These are phyloP conservation scores for Ceratina calcarata DNA, from an alignment of 1,140 invertebrate species.

Conservation along the genomic window DNA sequence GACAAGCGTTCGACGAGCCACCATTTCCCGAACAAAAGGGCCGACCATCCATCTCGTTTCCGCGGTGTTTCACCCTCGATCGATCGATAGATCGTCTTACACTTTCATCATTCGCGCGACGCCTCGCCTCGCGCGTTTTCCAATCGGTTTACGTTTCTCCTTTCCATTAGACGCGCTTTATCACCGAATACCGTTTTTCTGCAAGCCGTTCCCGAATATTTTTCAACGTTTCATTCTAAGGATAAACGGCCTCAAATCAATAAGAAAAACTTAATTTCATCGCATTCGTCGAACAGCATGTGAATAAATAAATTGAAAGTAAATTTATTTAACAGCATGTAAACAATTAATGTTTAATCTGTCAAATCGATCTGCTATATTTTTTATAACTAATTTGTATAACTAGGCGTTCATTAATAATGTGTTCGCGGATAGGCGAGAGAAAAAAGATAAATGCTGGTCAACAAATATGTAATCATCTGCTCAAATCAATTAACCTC, in stretches of 20 bases:
- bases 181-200: not conserved
- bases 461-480: not conserved
- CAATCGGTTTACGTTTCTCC: not conserved
- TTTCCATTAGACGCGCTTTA: not conserved
- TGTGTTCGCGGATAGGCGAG: too few species aligned
- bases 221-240: too few species aligned
- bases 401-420: slow-evolving; percentile 11
- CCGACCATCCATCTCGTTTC: slow-evolving; percentile 24
- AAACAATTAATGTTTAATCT: slow-evolving; percentile 13
- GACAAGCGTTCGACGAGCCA: slow-evolving; percentile 34
- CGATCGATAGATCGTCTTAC: slow-evolving; percentile 31
- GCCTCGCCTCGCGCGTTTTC: not conserved
- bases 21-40: slow-evolving; percentile 15
- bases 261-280: not conserved
- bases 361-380: slow-evolving; percentile 4
- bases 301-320: too few species aligned
- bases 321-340: slow-evolving; percentile 11
- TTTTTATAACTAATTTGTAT: not conserved
- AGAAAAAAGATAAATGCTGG: not conserved
- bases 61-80: slow-evolving; percentile 10
- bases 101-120: not conserved
- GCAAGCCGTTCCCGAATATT: too few species aligned
- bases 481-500: not conserved
- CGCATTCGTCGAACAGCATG: not conserved
- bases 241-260: too few species aligned